Evolutionary conservation across 2,888 invertebrate genomes (phyloP).

Genomic region (Scaeva pyrastri): DNA sequence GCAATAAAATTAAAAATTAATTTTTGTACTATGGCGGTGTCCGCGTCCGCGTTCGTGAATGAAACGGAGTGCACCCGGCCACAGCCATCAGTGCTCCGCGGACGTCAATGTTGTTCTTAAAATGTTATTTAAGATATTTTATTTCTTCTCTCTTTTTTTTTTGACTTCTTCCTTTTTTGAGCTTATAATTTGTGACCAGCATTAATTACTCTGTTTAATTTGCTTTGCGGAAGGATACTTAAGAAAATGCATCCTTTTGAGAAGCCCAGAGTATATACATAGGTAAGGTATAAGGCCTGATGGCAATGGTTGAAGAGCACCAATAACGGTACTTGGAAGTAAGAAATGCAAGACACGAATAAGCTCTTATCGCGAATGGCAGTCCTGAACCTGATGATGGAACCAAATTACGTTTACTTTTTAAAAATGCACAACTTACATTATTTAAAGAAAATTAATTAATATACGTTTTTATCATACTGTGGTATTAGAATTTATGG

Average conservation of each 20-base stretch:
- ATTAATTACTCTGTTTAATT: conserved; percentile 39
- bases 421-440: not conserved
- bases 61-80: not conserved
- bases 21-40: conserved; percentile 19
- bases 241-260: conserved; percentile 27
- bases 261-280: no score
- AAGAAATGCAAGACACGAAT: conserved; percentile 23
- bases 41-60: not conserved
- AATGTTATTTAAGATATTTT: conserved; percentile 25
- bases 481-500: not conserved
- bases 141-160: not conserved
- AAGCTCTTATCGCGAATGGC: conserved; percentile 15
- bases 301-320: no score
- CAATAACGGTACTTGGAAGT: no score
- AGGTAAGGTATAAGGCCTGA: no score
- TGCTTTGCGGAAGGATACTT: conserved; percentile 10
- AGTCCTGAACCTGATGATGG: not conserved
- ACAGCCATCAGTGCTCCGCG: no score
- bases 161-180: not conserved
- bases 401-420: not conserved
- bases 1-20: conserved; percentile 69
- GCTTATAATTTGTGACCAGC: conserved; percentile 40
- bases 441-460: not conserved
- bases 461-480: not conserved
- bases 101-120: conserved; percentile 11